These are phyloP conservation scores for Apoda limacodes DNA, from an alignment of 2,888 invertebrate genomes.

Conservation along the genomic window DNA sequence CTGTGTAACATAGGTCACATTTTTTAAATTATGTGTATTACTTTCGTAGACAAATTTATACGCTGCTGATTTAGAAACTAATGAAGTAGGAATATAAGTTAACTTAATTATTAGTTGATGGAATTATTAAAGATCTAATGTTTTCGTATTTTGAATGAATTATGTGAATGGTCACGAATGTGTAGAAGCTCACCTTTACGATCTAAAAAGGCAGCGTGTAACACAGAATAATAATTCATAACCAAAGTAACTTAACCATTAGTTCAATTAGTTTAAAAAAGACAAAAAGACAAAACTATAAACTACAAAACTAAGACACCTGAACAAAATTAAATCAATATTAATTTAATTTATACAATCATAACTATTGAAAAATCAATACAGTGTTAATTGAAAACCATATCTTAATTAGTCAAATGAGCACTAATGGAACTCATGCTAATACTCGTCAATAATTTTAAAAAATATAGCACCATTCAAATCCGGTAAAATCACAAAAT, in stretches of 20 bases:
- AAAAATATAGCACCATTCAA: too few species aligned
- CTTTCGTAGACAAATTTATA: too few species aligned
- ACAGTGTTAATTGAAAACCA: conserved; percentile 7
- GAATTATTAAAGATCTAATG: neutral
- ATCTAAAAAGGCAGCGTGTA: conserved; percentile 66
- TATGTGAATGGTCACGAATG: neutral
- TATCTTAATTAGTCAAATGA: conserved; percentile 3
- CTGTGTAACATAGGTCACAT: too few species aligned
- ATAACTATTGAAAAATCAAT: too few species aligned
- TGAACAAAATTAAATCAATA: too few species aligned
- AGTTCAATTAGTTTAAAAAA: too few species aligned
- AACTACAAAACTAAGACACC: too few species aligned
- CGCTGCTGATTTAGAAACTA: too few species aligned
- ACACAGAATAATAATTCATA: conserved; percentile 58
- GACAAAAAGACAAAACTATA: too few species aligned
- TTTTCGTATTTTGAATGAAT: conserved; percentile 10
- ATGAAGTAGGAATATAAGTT: neutral
- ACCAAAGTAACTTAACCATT: conserved; percentile 46
- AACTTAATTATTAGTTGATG: neutral
- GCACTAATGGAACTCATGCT: conserved; percentile 6
- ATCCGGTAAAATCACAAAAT: too few species aligned
- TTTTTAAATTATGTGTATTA: too few species aligned
- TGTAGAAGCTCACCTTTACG: conserved; percentile 54
- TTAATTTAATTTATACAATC: too few species aligned
- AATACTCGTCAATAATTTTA: conserved; percentile 1